These are phyloP conservation scores for Pyrocephalus nanus DNA, from an alignment of 2,797 vertebrate genomes.

Conservation along the genomic window DNA sequence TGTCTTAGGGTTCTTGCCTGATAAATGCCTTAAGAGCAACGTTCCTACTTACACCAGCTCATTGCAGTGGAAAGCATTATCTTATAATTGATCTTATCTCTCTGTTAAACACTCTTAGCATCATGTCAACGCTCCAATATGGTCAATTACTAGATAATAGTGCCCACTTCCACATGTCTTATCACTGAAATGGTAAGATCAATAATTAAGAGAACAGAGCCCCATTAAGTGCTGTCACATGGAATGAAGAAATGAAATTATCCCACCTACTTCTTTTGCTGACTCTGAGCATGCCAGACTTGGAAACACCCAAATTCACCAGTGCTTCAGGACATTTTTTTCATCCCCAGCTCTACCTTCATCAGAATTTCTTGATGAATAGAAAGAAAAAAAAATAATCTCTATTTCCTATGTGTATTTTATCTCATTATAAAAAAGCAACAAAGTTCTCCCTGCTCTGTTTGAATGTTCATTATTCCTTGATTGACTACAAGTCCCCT, in stretches of 20 bases:
- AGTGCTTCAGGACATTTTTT: neutral
- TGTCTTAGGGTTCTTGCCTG: neutral
- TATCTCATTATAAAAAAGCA: neutral
- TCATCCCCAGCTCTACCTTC: neutral
- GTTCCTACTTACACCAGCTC: slow-evolving; percentile 34
- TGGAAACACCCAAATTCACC: neutral
- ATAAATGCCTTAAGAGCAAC: slow-evolving; percentile 15
- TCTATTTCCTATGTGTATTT: neutral
- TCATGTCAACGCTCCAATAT: slow-evolving; percentile 69
- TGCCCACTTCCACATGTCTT: slow-evolving; percentile 71
- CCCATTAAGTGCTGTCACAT: neutral
- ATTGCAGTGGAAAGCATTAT: slow-evolving; percentile 61
- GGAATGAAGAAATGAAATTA: neutral
- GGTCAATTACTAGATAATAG: slow-evolving; percentile 74
- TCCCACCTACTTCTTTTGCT: neutral
- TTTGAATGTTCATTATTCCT: neutral
- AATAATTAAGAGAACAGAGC: slow-evolving; percentile 74
- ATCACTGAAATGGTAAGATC: slow-evolving; percentile 69
- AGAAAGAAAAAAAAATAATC: neutral
- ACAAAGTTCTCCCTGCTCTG: neutral
- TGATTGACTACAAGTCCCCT: neutral
- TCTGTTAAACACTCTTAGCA: slow-evolving; percentile 73
- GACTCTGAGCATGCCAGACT: neutral
- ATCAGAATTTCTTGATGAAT: neutral
- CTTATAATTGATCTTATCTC: slow-evolving; percentile 72